A percentile compares a stretch with the other conserved stretches of the same genome.
Evolutionary conservation across 2,797 vertebrate genomes (phyloP).

Genomic region (Synanceia verrucosa): DNA sequence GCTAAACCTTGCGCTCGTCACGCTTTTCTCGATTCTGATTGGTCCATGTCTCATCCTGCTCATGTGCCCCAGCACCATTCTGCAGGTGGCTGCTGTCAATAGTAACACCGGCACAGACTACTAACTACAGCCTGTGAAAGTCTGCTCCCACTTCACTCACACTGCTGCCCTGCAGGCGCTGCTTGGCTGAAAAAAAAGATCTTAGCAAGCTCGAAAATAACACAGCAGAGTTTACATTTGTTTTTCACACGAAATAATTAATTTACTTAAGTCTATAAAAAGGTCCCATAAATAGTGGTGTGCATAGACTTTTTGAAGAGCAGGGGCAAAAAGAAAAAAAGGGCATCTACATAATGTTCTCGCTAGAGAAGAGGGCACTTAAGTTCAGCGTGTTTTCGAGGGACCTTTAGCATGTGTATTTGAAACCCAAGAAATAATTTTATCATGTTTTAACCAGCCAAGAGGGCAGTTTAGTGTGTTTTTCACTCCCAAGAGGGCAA

Average conservation of each 20-base stretch:
- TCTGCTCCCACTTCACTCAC: constrained; percentile 9
- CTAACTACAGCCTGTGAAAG: constrained; percentile 47
- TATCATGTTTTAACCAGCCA: no score
- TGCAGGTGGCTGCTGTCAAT: constrained; percentile 38
- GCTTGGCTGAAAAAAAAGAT: constrained; percentile 2
- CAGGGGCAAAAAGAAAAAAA: no score
- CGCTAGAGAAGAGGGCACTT: no score
- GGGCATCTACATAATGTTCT: no score
- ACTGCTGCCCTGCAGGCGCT: neutral
- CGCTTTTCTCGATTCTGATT: constrained; percentile 37
- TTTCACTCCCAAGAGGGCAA: no score
- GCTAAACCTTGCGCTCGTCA: constrained; percentile 35
- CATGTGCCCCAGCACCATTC: constrained; percentile 15
- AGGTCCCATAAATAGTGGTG: no score
- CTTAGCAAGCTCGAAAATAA: neutral
- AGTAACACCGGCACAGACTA: constrained; percentile 51
- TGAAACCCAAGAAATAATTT: no score
- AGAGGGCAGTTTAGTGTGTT: no score
- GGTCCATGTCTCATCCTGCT: constrained; percentile 41
- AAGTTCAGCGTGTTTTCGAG: no score
- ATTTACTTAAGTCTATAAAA: no score
- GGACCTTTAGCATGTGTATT: no score
- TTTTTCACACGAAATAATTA: neutral
- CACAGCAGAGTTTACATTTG: neutral
- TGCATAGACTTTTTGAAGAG: no score